Conservation (phyloP, 2,888 invertebrate species). For the Synanthedon tipuliformis region DNA sequence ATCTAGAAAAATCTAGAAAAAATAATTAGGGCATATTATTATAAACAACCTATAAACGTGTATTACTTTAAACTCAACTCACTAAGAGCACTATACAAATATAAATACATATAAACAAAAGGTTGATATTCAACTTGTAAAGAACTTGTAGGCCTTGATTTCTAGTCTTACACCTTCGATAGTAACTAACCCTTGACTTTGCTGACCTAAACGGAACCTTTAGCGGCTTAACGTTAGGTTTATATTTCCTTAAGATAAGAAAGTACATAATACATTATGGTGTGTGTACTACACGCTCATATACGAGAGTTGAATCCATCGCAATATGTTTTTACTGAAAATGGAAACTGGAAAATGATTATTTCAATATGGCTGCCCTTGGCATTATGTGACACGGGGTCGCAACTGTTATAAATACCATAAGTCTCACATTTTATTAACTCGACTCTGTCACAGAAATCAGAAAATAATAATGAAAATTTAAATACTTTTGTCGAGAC, state of each 20-base stretch:
- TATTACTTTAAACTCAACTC: no score
- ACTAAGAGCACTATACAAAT: constrained; percentile 17
- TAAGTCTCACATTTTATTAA: background rate
- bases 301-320: constrained; percentile 29
- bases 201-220: constrained; percentile 16
- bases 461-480: background rate
- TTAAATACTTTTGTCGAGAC: background rate
- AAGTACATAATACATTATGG: background rate
- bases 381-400: constrained; percentile 39
- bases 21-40: no score
- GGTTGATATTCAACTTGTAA: constrained; percentile 57
- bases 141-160: constrained; percentile 56
- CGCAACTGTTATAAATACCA: background rate
- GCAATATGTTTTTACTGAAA: constrained; percentile 61
- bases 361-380: constrained; percentile 37
- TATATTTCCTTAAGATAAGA: constrained; percentile 5
- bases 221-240: constrained; percentile 7
- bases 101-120: constrained; percentile 49
- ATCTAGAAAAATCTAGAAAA: no score
- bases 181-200: constrained; percentile 12
- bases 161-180: constrained; percentile 27
- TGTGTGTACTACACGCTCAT: constrained; percentile 12
- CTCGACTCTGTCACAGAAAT: background rate
- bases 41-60: no score
- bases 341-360: constrained; percentile 64